Percentiles rank a stretch among this genome's conserved stretches.
Evolutionary conservation across 2,113 vertebrate genomes (phyloP).

Genomic region (Ranitomeya imitator): DNA sequence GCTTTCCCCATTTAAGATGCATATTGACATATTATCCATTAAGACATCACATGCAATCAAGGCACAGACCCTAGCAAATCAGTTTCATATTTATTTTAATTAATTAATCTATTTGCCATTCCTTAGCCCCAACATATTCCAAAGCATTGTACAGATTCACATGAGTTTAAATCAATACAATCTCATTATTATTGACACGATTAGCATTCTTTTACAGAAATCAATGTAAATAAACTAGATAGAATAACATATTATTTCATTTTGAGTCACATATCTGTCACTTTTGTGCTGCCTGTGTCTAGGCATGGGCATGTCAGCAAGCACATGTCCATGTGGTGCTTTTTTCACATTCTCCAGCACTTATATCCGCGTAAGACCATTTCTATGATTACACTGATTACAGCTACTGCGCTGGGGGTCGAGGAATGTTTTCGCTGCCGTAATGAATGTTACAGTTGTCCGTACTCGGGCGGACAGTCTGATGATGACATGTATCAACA

Average conservation of each 20-base stretch:
- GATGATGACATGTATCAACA: slow-evolving; percentile 20
- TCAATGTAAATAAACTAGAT: background rate
- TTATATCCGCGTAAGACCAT: slow-evolving; percentile 10
- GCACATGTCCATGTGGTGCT: background rate
- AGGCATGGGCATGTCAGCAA: background rate
- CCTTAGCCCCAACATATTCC: too few species aligned
- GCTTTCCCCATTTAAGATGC: too few species aligned
- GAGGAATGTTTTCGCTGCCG: slow-evolving; percentile 7
- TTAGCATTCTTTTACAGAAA: too few species aligned
- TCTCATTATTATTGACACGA: background rate
- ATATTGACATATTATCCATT: too few species aligned
- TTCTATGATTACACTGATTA: background rate
- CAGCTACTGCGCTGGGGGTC: background rate
- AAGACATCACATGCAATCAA: too few species aligned
- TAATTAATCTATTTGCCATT: too few species aligned
- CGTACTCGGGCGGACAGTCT: background rate
- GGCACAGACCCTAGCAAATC: too few species aligned
- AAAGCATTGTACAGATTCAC: too few species aligned
- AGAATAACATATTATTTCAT: background rate
- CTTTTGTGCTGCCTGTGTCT: background rate
- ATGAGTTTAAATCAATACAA: background rate
- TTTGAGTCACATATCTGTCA: background rate
- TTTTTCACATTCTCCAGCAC: background rate
- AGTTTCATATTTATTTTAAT: too few species aligned
- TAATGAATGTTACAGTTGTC: slow-evolving; percentile 16